phyloP scores from a whole-genome alignment of 1,140 invertebrate species.

The Conus betulinus region DNA sequence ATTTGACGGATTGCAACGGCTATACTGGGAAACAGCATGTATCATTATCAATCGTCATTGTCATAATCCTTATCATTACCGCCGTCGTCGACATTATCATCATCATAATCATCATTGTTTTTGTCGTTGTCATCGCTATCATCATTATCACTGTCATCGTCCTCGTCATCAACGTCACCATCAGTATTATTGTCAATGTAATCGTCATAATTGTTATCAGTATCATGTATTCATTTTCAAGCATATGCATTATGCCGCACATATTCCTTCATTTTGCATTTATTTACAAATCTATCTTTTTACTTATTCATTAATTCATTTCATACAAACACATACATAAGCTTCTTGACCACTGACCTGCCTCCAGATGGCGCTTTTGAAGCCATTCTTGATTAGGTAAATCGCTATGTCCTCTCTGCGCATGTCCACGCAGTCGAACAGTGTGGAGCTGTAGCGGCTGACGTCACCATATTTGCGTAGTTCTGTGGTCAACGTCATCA shows the following conservation, averaged over 20 bases:
- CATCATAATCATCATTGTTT: background rate
- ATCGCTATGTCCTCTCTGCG: constrained; percentile 65
- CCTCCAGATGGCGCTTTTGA: constrained; percentile 61
- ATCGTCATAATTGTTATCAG: too few species aligned
- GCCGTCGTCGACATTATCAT: constrained; percentile 37
- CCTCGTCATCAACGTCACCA: background rate
- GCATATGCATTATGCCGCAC: too few species aligned
- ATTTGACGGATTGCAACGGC: background rate
- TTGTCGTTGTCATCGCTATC: background rate
- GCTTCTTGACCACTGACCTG: constrained; percentile 45
- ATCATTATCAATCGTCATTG: constrained; percentile 42
- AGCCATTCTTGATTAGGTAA: constrained; percentile 63
- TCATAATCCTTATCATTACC: constrained; percentile 47
- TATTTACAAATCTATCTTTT: too few species aligned
- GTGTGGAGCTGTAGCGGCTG: constrained; percentile 52
- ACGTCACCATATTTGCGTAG: constrained; percentile 57
- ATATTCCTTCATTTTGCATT: too few species aligned
- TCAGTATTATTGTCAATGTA: background rate
- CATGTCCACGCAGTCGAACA: constrained; percentile 69
- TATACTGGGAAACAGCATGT: background rate
- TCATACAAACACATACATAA: background rate
- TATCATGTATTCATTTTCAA: too few species aligned
- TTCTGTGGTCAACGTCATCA: constrained; percentile 59
- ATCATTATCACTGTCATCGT: background rate
- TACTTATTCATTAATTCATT: too few species aligned